Percentiles rank a stretch among this genome's conserved stretches.
These are phyloP conservation scores for Hyperoplus lanceolatus DNA, from an alignment of 2,797 vertebrate genomes.

Conservation along the genomic window DNA sequence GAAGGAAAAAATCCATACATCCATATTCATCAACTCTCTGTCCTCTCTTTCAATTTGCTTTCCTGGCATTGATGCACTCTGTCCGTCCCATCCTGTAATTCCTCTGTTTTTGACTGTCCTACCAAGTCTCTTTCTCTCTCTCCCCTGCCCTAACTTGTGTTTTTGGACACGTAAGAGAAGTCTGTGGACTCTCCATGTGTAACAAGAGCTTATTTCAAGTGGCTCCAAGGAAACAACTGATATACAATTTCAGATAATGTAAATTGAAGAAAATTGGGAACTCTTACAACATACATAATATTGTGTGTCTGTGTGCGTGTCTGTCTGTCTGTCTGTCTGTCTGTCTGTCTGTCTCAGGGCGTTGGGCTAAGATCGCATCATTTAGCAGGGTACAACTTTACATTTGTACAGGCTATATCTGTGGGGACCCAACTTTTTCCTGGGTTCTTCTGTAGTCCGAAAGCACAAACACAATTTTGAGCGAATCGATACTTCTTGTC, in stretches of 20 bases:
- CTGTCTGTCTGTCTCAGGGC: too few relatives aligned
- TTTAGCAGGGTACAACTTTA: slow-evolving; percentile 21
- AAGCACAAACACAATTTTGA: slow-evolving; percentile 4
- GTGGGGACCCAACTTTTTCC: not conserved
- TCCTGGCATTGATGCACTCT: not conserved
- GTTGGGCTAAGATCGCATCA: not conserved
- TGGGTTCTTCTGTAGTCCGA: not conserved
- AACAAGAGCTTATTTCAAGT: slow-evolving; percentile 49
- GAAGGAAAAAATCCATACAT: slow-evolving; percentile 30
- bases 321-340: too few relatives aligned
- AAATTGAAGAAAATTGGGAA: slow-evolving; percentile 19
- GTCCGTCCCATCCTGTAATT: slow-evolving; percentile 14
- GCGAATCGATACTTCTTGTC: not conserved
- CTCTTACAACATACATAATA: not conserved
- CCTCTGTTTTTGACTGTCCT: slow-evolving; percentile 11
- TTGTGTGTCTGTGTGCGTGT: too few relatives aligned
- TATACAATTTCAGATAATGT: slow-evolving; percentile 49
- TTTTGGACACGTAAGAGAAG: slow-evolving; percentile 12
- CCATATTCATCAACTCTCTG: slow-evolving; percentile 41
- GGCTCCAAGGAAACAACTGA: slow-evolving; percentile 30
- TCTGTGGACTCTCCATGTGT: slow-evolving; percentile 12
- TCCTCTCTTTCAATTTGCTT: slow-evolving; percentile 16
- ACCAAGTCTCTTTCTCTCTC: not conserved
- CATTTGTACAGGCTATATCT: slow-evolving; percentile 1
- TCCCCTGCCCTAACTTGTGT: slow-evolving; percentile 1